Evolutionary conservation across 1,140 invertebrate species (phyloP).

Genomic region (Oscheius sp.): DNA sequence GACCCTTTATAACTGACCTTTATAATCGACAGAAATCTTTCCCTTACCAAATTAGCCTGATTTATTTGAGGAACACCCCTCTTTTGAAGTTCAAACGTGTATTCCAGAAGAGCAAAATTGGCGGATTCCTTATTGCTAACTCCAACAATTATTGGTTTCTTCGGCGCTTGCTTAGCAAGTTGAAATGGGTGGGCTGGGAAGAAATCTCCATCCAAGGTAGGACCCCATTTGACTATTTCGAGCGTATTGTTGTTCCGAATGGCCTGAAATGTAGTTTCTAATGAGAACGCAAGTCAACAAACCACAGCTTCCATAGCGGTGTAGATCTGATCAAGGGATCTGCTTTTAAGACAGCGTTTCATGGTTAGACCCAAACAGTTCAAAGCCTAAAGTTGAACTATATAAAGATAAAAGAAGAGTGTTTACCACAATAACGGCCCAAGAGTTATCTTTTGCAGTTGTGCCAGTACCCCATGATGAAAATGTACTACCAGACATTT

Average conservation of each 20-base stretch:
- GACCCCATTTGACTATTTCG: slow-evolving; percentile 24
- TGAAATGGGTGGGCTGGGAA: slow-evolving; percentile 16
- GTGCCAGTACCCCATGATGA: slow-evolving; percentile 30
- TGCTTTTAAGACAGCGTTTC: slow-evolving; percentile 32
- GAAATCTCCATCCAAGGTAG: slow-evolving; percentile 38
- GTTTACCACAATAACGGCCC: neutral
- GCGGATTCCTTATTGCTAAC: slow-evolving; percentile 34
- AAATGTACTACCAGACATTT: slow-evolving; percentile 18
- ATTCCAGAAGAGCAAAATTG: slow-evolving; percentile 27
- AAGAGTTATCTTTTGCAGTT: slow-evolving; percentile 22
- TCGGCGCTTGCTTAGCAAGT: slow-evolving; percentile 8
- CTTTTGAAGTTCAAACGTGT: neutral
- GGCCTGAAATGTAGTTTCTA: neutral
- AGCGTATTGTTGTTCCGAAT: neutral
- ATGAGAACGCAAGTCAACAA: neutral
- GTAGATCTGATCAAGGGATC: slow-evolving; percentile 37
- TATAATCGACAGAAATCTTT: neutral
- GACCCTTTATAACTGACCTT: neutral
- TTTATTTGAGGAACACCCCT: neutral
- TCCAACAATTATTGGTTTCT: slow-evolving; percentile 32
- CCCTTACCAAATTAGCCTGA: neutral
- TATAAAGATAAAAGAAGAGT: too few relatives aligned
- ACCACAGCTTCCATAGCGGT: slow-evolving; percentile 18
- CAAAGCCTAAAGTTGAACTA: too few relatives aligned
- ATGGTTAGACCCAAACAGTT: slow-evolving; percentile 11